Evolutionary conservation across 2,797 vertebrate genomes (phyloP).

Genomic region (Enteromius unitaeniatus): DNA sequence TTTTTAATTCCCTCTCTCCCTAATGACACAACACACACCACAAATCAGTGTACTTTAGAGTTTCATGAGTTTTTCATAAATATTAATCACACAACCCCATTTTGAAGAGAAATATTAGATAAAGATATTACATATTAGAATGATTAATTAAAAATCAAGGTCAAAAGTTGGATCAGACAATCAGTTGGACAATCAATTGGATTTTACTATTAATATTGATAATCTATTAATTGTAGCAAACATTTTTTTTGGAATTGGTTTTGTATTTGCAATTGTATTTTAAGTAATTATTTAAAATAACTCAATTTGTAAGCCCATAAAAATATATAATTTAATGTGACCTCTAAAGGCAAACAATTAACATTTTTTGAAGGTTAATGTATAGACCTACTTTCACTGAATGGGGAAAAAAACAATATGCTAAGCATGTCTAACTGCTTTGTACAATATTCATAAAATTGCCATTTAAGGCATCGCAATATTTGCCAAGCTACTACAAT

Average conservation of each 20-base stretch:
- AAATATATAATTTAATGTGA: neutral
- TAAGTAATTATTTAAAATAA: neutral
- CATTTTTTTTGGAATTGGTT: neutral
- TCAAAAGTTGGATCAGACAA: neutral
- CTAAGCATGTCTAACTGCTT: neutral
- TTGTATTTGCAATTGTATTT: neutral
- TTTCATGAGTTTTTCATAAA: neutral
- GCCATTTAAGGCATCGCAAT: neutral
- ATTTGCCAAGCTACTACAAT: neutral
- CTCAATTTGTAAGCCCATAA: neutral
- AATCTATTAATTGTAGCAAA: neutral
- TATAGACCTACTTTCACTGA: neutral
- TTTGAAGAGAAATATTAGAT: neutral
- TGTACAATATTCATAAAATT: neutral
- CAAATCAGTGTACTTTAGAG: neutral
- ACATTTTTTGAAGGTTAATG: neutral
- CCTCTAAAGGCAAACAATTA: neutral
- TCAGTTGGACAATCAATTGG: neutral
- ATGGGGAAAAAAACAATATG: neutral
- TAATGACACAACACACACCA: neutral
- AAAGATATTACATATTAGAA: neutral
- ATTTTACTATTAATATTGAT: neutral
- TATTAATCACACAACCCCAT: neutral
- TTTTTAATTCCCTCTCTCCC: neutral
- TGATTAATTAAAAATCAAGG: neutral